These are phyloP conservation scores for Lepisosteus oculatus DNA, from an alignment of 2,113 vertebrate genomes.

Conservation along the genomic window DNA sequence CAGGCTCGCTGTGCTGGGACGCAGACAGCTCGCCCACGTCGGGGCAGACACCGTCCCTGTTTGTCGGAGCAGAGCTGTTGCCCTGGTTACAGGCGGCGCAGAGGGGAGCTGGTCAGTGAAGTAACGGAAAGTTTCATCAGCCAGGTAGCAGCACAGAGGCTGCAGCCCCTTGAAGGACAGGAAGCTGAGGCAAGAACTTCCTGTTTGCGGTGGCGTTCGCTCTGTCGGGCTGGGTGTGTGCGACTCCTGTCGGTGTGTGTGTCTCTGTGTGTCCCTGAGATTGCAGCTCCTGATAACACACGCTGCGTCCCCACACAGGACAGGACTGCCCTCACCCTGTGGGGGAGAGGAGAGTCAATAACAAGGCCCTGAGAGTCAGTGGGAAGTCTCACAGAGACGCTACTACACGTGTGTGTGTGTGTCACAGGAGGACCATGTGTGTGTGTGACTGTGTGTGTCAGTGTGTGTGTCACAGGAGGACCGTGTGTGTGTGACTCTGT, in stretches of 20 bases:
- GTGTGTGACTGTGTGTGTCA: background rate
- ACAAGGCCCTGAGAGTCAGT: too few relatives aligned
- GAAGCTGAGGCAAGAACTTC: conserved; percentile 50
- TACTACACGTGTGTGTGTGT: background rate
- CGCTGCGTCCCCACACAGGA: too few relatives aligned
- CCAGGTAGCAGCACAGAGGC: conserved; percentile 28
- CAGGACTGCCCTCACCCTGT: too few relatives aligned
- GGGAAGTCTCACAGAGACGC: too few relatives aligned
- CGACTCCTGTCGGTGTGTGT: too few relatives aligned
- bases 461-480: background rate
- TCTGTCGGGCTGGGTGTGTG: background rate
- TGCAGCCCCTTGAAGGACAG: conserved; percentile 27
- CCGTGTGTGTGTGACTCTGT: background rate
- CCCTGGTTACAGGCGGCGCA: background rate
- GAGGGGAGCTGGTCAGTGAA: conserved; percentile 24
- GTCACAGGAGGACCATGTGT: too few relatives aligned
- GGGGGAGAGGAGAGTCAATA: too few relatives aligned
- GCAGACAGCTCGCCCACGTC: too few relatives aligned
- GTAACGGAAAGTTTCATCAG: conserved; percentile 62
- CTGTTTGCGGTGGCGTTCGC: conserved; percentile 44
- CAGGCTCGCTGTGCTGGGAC: too few relatives aligned
- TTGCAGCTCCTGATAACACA: background rate
- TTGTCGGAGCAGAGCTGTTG: background rate
- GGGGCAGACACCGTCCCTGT: too few relatives aligned
- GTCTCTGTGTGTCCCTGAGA: background rate